Conservation (phyloP, 2,113 vertebrate species). For the Bos indicus region DNA sequence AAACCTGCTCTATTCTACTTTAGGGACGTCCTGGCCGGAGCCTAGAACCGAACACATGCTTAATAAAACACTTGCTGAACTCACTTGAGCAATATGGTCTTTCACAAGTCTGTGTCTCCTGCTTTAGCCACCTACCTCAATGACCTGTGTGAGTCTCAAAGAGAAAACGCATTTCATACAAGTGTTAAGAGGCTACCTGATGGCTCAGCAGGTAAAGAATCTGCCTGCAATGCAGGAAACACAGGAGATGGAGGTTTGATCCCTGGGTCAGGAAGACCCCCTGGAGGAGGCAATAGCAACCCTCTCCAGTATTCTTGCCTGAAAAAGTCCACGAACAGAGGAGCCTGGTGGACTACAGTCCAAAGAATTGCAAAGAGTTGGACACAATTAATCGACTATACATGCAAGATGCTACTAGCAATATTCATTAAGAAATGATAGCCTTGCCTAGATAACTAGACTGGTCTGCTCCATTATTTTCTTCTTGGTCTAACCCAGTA, state of each 20-base stretch:
- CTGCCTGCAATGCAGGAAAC: background rate
- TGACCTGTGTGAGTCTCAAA: background rate
- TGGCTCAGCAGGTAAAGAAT: background rate
- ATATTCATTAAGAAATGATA: background rate
- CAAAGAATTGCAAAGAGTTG: background rate
- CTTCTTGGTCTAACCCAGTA: background rate
- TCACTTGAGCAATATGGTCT: background rate
- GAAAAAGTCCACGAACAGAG: background rate
- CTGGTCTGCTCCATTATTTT: background rate
- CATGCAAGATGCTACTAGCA: accelerated
- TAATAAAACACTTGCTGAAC: background rate
- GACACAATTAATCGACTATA: background rate
- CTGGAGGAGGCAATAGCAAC: background rate
- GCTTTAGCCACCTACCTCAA: background rate
- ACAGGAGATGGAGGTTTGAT: background rate
- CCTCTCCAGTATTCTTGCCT: background rate
- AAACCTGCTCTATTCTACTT: background rate
- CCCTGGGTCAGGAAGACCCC: background rate
- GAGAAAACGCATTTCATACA: background rate
- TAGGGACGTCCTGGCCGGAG: background rate
- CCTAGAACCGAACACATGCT: background rate
- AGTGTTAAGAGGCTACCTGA: background rate
- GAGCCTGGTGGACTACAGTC: background rate
- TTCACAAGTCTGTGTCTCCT: background rate
- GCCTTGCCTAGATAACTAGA: background rate